Evolutionary conservation across 2,113 vertebrate genomes (phyloP), one percentile per base, ranked within the genome.

Genomic region (Atractosteus spatula): DNA sequence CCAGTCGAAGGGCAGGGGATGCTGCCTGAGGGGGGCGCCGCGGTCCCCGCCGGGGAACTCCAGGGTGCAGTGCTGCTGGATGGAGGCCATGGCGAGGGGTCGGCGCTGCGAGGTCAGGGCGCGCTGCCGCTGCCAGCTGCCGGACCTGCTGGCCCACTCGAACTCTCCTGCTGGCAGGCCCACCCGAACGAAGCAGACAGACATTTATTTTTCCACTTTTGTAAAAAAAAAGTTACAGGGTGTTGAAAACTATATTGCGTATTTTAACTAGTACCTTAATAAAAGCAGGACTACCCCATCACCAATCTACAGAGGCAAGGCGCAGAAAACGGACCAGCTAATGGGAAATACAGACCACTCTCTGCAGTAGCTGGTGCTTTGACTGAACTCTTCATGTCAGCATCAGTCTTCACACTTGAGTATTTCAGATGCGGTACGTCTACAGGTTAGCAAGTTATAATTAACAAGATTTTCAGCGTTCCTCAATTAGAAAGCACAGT

Each of bases 1-100:
- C 8, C 70, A 47, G 55, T 80, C 74, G 41, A 83, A 84, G 10
- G 76, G 74, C 3, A 78, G 62, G 12, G 73, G 80, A 29, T 79
- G 79, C 12, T 77, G 77, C 41, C 75, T 81, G 59, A 81, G 51
- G 56, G 77, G 68, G 3, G 73, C 42, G 29, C 54, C n/a, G 5
- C 43, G 56, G 1, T 57, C 56, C 41, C n/a, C 44, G n/a, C 29
- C 57, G 6, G 76, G 11, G 3, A 62, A 74, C 55, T 75, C 68
- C 65, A 67, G 73, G 3, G 67, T 71, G 43, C 68, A 63, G 41
- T 69, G 67, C 17, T 81, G 77, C 17, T 41, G 71, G 14, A 74
- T 42, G 4, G 72, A 47, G 44, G 68, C 74, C 11, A 79, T 11
- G 2, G 55, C 12, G 12, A 76, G 64, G 4, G 64, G 45, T 8